Percentiles rank a stretch among this genome's conserved stretches.
Conservation (phyloP, 2,113 vertebrate species). For the Oreochromis tanganicae region DNA sequence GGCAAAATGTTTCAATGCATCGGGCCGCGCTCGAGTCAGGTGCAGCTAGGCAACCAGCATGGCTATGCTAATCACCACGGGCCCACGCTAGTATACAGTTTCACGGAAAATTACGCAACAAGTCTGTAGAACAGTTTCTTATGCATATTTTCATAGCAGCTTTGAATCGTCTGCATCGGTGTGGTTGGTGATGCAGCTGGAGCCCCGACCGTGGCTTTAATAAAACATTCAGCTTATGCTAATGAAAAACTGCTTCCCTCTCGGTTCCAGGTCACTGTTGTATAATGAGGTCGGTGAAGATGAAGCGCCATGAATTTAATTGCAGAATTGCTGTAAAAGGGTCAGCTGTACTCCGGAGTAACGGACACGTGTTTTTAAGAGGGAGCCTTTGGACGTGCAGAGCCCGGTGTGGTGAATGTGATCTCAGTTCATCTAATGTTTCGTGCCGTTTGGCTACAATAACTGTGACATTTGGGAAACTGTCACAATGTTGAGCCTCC, state of each 20-base stretch:
- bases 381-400: not conserved
- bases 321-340: slow-evolving; percentile 7
- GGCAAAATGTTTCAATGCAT: not conserved
- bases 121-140: not conserved
- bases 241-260: slow-evolving; percentile 12
- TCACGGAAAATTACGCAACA: not conserved
- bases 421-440: not conserved
- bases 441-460: not conserved
- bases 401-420: not conserved
- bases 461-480: slow-evolving; percentile 31
- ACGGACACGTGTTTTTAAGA: not conserved
- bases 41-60: not conserved
- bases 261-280: slow-evolving; percentile 27
- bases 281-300: slow-evolving; percentile 45
- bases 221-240: slow-evolving; percentile 40
- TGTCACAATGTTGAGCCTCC: slow-evolving; percentile 7
- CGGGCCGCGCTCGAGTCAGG: not conserved
- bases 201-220: not conserved
- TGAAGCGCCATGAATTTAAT: slow-evolving; percentile 9
- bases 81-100: not conserved
- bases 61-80: not conserved
- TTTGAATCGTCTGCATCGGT: not conserved
- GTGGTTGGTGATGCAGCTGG: not conserved
- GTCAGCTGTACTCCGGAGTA: not conserved
- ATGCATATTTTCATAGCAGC: not conserved